A percentile compares a stretch with the other conserved stretches of the same genome.
These are phyloP conservation scores for Oreochromis grahami DNA, from an alignment of 2,797 vertebrate species.

Conservation along the genomic window DNA sequence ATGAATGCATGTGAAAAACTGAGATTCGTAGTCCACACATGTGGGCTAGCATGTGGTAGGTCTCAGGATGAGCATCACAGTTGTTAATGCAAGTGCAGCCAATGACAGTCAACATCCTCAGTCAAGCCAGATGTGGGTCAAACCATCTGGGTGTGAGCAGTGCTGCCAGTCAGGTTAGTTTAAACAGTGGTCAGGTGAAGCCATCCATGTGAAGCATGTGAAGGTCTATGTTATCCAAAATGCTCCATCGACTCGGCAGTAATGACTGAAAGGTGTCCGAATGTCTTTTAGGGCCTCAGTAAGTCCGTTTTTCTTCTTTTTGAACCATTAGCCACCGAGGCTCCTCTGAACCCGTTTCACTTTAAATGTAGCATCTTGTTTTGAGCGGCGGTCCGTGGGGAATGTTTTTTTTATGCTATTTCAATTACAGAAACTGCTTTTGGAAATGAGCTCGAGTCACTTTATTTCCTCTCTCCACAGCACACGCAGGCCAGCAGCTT, in stretches of 20 bases:
- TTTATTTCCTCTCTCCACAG: not conserved
- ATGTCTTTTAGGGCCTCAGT: not conserved
- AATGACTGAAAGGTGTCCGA: not conserved
- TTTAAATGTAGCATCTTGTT: not conserved
- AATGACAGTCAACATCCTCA: not conserved
- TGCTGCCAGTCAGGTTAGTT: not conserved
- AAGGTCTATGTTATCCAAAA: not conserved
- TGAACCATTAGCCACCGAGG: not conserved
- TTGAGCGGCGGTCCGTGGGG: not conserved
- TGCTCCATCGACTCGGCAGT: not conserved
- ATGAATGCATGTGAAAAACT: not conserved
- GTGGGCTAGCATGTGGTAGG: not conserved
- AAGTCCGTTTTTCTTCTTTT: accelerated
- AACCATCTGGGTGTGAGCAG: not conserved
- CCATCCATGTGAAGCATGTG: not conserved
- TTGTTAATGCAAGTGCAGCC: not conserved
- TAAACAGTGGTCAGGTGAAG: not conserved
- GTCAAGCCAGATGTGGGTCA: not conserved
- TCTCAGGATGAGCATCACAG: not conserved
- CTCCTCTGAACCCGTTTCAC: not conserved
- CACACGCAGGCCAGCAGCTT: not conserved
- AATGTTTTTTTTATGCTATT: not conserved
- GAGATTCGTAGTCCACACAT: not conserved
- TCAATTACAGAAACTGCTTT: not conserved
- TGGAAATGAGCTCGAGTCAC: not conserved